Base-by-base conservation (phyloP, 1,140 invertebrate genomes). In the Zaprionus inermis region DNA sequence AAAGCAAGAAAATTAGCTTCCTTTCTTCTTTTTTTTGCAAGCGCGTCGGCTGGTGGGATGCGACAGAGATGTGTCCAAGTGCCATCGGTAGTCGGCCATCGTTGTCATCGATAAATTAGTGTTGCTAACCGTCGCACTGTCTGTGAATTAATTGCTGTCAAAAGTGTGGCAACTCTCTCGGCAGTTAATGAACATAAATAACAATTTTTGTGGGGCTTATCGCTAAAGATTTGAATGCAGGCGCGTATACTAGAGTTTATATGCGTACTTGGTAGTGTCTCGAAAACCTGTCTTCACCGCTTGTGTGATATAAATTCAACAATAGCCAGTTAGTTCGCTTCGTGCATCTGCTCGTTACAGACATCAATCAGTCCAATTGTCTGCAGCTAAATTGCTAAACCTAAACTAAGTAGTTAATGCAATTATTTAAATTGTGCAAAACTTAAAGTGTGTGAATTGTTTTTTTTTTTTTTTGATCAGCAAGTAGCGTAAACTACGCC, bases 11-110 rank as follows among this genome's bases (percentile, higher is more conserved):
- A 74, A 69, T 58, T 63, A 69, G 49, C 28, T 24, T 63, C n/a
- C 41, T 49, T 78, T 73, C 68, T 44, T 14, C 57, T 55, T 74
- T 76, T 78, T 81, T 80, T 89, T 74, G 64, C 80, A 78, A 79
- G 83, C 84, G 81, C 81, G 82, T 85, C 82, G 83, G 70, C 79
- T 68, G 70, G 46, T 74, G 57, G 74, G 55, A 60, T 84, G 69
- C 58, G 58, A 41, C 70, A 72, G 69, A 51, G 74, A 58, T 61
- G 63, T 34, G 30, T 71, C 12, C 28, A 36, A 66, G 11, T 34
- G 5, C 30, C 5, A 61, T 72, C 68, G 55, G 28, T 22, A n/a
- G 0, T 12, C 22, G 14, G 24, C 5, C 49, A 22, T 56, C 54
- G 36, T 36, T 55, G 16, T 10, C n/a, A 20, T 28, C 34, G 52